Percentiles rank a stretch among this genome's conserved stretches.
Conservation (phyloP, 2,113 vertebrate species). For the Amazona guildingii region DNA sequence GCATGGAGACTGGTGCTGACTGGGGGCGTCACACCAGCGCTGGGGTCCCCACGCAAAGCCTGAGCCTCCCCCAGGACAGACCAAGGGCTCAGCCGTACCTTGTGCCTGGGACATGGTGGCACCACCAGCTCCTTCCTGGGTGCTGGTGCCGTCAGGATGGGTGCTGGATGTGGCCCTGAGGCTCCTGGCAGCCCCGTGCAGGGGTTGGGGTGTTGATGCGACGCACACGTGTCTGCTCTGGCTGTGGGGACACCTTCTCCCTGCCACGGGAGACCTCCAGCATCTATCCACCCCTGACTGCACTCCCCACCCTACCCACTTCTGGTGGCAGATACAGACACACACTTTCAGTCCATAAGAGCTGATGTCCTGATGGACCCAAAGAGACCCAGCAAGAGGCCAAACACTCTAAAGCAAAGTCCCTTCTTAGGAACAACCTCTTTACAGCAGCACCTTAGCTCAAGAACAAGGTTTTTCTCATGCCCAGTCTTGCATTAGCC, state of each 20-base stretch:
- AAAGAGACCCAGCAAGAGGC: background rate
- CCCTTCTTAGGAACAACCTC: background rate
- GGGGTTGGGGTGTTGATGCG: fast-evolving
- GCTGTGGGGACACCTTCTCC: background rate
- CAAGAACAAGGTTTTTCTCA: background rate
- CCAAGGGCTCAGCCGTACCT: background rate
- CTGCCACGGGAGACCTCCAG: fast-evolving
- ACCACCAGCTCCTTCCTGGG: background rate
- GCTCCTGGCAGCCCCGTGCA: background rate
- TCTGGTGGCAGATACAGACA: background rate
- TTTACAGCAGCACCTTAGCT: fast-evolving
- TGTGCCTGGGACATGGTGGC: conserved; percentile 10
- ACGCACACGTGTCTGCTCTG: fast-evolving
- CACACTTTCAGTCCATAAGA: background rate
- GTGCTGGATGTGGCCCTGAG: background rate
- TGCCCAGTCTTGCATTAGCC: background rate
- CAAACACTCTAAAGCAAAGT: background rate
- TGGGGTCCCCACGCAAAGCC: background rate
- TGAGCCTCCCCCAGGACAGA: fast-evolving
- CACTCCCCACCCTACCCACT: background rate
- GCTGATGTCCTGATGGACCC: background rate
- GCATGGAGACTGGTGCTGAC: background rate
- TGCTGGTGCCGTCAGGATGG: fast-evolving
- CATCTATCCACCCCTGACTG: background rate
- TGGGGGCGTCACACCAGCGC: fast-evolving